phyloP scores from a whole-genome alignment of 2,888 invertebrate species.

The Cecidostiba fungosa region DNA sequence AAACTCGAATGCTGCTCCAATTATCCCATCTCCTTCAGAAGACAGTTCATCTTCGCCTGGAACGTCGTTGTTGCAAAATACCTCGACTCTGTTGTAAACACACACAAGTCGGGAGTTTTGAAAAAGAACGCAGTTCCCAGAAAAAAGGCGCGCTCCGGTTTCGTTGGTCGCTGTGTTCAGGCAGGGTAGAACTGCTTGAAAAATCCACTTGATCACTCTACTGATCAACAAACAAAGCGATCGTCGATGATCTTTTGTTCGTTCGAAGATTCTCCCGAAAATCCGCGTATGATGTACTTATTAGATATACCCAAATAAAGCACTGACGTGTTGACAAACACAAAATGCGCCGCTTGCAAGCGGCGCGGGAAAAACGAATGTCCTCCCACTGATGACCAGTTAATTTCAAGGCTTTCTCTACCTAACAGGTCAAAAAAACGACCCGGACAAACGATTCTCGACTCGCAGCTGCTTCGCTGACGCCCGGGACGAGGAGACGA shows the following conservation, averaged over 20 bases:
- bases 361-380: constrained; percentile 57
- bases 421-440: neutral
- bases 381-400: neutral
- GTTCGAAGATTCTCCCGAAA: neutral
- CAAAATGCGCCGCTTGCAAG: constrained; percentile 14
- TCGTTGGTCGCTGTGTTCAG: neutral
- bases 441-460: neutral
- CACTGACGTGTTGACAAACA: constrained; percentile 22
- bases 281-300: neutral
- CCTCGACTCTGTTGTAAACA: neutral
- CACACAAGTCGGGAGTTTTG: neutral
- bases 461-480: neutral
- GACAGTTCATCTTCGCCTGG: constrained; percentile 14
- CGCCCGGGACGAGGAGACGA: neutral
- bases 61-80: neutral
- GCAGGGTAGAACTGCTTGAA: constrained; percentile 9
- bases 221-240: neutral
- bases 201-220: neutral
- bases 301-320: neutral
- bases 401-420: neutral
- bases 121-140: neutral
- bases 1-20: neutral
- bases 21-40: constrained; percentile 35
- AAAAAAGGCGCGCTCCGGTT: constrained; percentile 51
- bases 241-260: too few relatives aligned